Base-by-base conservation (phyloP, 2,888 invertebrate genomes). In the Lochmaea capreae region DNA sequence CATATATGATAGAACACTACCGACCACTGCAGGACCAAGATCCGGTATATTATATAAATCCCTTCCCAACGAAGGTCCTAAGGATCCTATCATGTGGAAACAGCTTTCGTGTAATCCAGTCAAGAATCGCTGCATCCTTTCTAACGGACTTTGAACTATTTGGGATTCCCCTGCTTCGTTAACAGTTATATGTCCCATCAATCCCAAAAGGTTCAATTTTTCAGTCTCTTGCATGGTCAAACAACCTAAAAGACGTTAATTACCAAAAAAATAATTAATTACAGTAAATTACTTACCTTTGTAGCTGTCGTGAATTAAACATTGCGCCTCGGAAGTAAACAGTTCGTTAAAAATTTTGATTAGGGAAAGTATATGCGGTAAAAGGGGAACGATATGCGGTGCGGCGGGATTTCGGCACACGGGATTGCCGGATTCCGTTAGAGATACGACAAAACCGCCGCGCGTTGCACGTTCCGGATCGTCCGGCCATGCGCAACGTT, bases 391-490 rank as follows among this genome's bases (percentile, higher is more conserved):
- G 78, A 97, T 91, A 86, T 96, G 95, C 22, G 92, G 91, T 0
- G 94, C 93, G 71, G 95, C 95, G 22, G 97, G 97, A 89, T 96
- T 97, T 76, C 96, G 91, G 87, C 94, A 94, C 3, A 95, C 90
- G 0, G 94, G 93, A 88, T 94, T 93, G 16, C 95, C 95, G 67
- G 92, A 89, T 79, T 93, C 90, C 0, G 93, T 93, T 75, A 92
- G 89, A 43, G 93, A 93, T 6, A 93, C 92, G 49, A 96, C 91
- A 87, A 97, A 97, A 42, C 85, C 96, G 54, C 97, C 82, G 68
- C 94, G 90, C 0, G 93, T 92, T 0, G 96, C 96, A 16, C 93
- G 90, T 87, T 96, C 95, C 0, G 94, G 93, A 87, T 97, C 96
- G 67, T 93, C 93, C 0, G 97, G 97, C 90, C 95, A 95, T n/a